Percentiles rank a stretch among this genome's conserved stretches.
These are phyloP conservation scores for Apodemia hepburni DNA, from an alignment of 2,888 invertebrate species.

Conservation along the genomic window DNA sequence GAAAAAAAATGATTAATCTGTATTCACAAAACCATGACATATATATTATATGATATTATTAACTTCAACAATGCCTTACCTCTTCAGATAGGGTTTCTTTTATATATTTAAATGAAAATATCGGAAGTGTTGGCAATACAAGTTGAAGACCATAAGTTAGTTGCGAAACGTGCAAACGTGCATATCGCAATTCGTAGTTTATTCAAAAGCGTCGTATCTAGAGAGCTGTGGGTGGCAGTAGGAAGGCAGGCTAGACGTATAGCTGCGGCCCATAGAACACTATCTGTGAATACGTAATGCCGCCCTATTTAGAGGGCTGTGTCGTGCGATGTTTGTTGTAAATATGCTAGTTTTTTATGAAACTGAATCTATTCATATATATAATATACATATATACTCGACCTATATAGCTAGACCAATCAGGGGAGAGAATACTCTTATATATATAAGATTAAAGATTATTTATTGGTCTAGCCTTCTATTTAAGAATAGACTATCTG, in stretches of 20 bases:
- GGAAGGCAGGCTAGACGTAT: constrained; percentile 3
- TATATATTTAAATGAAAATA: background rate
- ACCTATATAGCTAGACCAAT: too few relatives aligned
- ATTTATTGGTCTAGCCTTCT: too few relatives aligned
- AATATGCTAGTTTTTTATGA: background rate
- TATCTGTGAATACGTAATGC: constrained; percentile 29
- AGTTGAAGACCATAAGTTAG: background rate
- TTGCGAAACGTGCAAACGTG: constrained; percentile 7
- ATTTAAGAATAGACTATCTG: too few relatives aligned
- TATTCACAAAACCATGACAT: too few relatives aligned
- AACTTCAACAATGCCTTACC: too few relatives aligned
- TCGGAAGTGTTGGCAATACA: constrained; percentile 3
- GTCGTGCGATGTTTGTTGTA: constrained; percentile 3
- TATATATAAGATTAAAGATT: too few relatives aligned
- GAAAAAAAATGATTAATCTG: too few relatives aligned
- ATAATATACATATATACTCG: background rate
- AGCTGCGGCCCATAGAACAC: background rate
- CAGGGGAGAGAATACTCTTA: too few relatives aligned
- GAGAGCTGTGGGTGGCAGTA: constrained; percentile 12
- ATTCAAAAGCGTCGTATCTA: constrained; percentile 13
- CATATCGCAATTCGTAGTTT: constrained; percentile 10
- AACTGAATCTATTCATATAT: background rate
- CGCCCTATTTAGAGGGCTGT: constrained; percentile 24
- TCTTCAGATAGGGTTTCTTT: too few relatives aligned
- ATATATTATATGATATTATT: too few relatives aligned